Evolutionary conservation across 2,113 vertebrate species (phyloP).

Genomic region (Origma solitaria): DNA sequence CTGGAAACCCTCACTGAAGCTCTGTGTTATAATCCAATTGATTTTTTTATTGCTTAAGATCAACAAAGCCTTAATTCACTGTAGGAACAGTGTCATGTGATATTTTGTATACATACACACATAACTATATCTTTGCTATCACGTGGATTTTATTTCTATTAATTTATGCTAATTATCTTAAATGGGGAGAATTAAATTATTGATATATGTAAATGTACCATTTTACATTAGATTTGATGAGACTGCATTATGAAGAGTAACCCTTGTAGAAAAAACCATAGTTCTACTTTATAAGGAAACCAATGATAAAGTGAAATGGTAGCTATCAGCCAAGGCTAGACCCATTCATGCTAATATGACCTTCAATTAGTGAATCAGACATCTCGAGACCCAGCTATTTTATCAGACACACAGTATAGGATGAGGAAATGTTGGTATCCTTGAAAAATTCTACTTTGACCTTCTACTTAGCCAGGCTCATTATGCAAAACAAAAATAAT

Average conservation of each 20-base stretch:
- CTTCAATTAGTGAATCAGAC: slow-evolving; percentile 54
- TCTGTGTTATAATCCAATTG: neutral
- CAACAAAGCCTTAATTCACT: slow-evolving; percentile 8
- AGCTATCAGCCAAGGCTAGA: slow-evolving; percentile 32
- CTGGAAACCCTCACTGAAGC: neutral
- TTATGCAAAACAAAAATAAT: slow-evolving; percentile 50
- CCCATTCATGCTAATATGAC: slow-evolving; percentile 58
- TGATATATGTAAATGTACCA: neutral
- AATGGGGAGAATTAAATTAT: neutral
- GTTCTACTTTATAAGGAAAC: neutral
- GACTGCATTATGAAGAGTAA: neutral
- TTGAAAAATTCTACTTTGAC: slow-evolving; percentile 46
- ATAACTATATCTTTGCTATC: neutral
- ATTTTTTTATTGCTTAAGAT: neutral
- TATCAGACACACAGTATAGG: neutral
- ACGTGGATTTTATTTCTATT: neutral
- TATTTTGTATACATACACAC: neutral
- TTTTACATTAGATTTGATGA: neutral
- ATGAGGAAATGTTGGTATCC: slow-evolving; percentile 8
- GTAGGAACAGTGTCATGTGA: neutral
- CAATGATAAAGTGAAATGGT: neutral
- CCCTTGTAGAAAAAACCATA: neutral
- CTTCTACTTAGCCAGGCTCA: slow-evolving; percentile 39
- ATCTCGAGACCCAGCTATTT: slow-evolving; percentile 12
- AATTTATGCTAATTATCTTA: neutral